Percentiles rank a stretch among this genome's conserved stretches.
Evolutionary conservation across 2,797 vertebrate species (phyloP).

Genomic region (Esox masquinongy): DNA sequence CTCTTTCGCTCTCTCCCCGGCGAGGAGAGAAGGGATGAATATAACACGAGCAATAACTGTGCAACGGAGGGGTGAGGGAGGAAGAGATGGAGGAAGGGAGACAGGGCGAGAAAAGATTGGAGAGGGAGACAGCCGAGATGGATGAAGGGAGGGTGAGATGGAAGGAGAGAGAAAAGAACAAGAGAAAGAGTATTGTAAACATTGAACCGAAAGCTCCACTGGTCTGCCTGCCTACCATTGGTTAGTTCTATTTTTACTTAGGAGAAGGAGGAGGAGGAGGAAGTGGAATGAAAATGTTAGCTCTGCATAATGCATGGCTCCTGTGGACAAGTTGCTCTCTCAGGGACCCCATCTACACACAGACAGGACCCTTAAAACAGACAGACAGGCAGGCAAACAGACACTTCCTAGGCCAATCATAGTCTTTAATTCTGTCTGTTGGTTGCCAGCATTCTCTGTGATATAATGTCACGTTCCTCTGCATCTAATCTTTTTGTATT

Average conservation of each 20-base stretch:
- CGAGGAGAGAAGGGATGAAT: conserved; percentile 11
- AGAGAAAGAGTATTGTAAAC: conserved; percentile 60
- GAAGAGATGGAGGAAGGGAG: conserved; percentile 15
- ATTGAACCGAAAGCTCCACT: conserved; percentile 62
- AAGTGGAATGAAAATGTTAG: conserved; percentile 69
- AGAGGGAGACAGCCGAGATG: conserved; percentile 24
- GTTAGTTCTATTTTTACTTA: conserved; percentile 72
- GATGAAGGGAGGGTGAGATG: conserved; percentile 35
- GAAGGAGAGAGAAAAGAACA: background rate
- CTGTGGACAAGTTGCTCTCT: conserved; percentile 33
- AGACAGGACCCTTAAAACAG: conserved; percentile 18
- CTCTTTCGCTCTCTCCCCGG: conserved; percentile 39
- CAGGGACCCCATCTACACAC: background rate
- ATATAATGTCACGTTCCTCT: background rate
- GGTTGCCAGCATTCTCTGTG: background rate
- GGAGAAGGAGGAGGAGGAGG: conserved; percentile 52
- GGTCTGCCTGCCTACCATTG: conserved; percentile 38
- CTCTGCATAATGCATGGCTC: conserved; percentile 71
- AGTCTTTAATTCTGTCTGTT: background rate
- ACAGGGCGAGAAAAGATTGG: no score
- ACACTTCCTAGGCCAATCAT: background rate
- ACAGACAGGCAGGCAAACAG: background rate
- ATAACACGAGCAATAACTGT: conserved; percentile 35
- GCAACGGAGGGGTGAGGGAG: conserved; percentile 45
- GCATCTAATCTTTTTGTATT: background rate